Base-by-base conservation (phyloP, 2,113 vertebrate genomes). In the Jaculus jaculus region DNA sequence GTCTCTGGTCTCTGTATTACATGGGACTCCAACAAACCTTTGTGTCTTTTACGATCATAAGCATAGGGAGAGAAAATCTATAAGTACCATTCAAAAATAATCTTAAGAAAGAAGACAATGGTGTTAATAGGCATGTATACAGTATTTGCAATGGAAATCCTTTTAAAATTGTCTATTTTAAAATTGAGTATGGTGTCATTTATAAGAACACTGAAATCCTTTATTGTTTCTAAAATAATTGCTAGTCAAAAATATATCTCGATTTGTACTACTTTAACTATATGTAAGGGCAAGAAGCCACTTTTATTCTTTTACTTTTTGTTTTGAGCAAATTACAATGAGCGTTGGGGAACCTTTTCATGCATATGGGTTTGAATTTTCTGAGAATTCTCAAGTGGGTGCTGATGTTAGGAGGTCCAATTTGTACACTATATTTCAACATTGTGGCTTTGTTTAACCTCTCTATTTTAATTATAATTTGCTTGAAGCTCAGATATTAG, bases 281-380 rank as follows among this genome's bases (percentile, higher is more conserved):
- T n/a, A 42, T 21, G 30, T 66, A 75, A 95, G 26, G 47, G 8
- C 78, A 91, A 77, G 58, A 65, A 54, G 54, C 26, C 13, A 58
- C 54, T 82, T 83, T 85, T 90, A 18, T 84, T 82, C 51, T 84
- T 26, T 85, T 80, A n/a, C 4, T 34, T 91, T 94, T 87, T 42
- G 1, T 84, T 91, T 47, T 73, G 34, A 92, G 37, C 34, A 79
- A 73, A 60, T 39, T 65, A 32, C 20, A 39, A 72, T 81, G 78
- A 51, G 73, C 58, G 69, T 42, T 78, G 39, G 24, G 32, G 84
- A 30, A 3, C 15, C 78, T 30, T 77, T 92, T 87, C 13, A 89
- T 77, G 58, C 18, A 7, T 28, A 34, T 65, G n/a, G 26, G 77
- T 87, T n/a, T 77, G 26, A 77, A 63, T 13, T 51, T 32, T 84